These are phyloP conservation scores for Sarcophaga variegata DNA, from an alignment of 2,888 invertebrate species.

Conservation along the genomic window DNA sequence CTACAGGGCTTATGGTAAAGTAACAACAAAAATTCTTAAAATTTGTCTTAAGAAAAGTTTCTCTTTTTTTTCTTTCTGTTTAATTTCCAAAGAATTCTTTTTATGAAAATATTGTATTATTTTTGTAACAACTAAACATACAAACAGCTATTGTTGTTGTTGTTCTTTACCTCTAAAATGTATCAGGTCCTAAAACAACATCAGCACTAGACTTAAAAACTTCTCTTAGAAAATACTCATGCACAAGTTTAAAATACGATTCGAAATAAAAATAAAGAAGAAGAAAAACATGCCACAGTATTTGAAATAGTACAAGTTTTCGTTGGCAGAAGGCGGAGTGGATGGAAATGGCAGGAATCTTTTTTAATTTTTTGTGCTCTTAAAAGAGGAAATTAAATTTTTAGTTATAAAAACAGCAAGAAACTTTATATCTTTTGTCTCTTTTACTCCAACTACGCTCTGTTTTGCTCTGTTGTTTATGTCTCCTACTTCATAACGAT, in stretches of 20 bases:
- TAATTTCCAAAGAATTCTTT: neutral
- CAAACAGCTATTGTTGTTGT: neutral
- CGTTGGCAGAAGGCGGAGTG: neutral
- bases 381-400: constrained; percentile 39
- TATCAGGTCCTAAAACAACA: constrained; percentile 38
- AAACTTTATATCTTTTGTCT: neutral
- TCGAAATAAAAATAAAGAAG: neutral
- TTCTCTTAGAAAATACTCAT: neutral
- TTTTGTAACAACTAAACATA: constrained; percentile 32
- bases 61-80: neutral
- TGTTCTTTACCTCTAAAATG: constrained; percentile 21
- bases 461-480: neutral
- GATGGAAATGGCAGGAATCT: neutral
- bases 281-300: neutral
- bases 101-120: constrained; percentile 45
- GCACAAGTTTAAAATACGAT: neutral
- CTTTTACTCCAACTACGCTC: neutral
- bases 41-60: constrained; percentile 22
- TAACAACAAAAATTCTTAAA: neutral
- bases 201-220: neutral
- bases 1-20: constrained; percentile 47
- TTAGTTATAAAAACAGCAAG: constrained; percentile 26
- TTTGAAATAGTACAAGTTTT: neutral
- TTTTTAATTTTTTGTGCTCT: constrained; percentile 10
- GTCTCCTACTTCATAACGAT: neutral